Evolutionary conservation across 2,797 vertebrate genomes (phyloP), one percentile per base, ranked within the genome.

Genomic region (Podargus strigoides): DNA sequence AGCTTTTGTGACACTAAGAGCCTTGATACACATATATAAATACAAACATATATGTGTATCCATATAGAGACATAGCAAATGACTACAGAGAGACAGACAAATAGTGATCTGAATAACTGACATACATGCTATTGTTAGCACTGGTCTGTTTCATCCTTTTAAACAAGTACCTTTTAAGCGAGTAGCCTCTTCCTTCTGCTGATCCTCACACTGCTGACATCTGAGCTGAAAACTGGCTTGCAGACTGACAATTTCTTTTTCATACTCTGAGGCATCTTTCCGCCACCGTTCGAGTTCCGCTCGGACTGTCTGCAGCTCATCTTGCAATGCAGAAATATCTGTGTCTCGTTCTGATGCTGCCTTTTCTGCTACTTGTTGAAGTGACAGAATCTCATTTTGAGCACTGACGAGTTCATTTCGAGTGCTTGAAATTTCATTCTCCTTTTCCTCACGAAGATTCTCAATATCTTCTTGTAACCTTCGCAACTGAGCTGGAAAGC

Each of bases 381-480:
- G 98, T 37, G 98, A 98, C 14, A 99, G 95, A 79, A 99, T 99
- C 97, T 99, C 99, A 95, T 99, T 98, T 94, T 98, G 99, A 85
- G 99, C 99, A 10, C 97, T 98, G 96, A 98, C 98, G 39, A 99
- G 98, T 66, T 99, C 98, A 83, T 99, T 98, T 69, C 98, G 98
- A 41, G 99, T 98, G 97, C 95, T 98, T 94, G 98, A 98, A 93
- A 99, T 98, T 96, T 99, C 98, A 78, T 93, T 98, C 96, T 99
- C 99, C 87, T 99, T 99, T 94, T 99, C 98, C 96, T 99, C 98
- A 74, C 97, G 98, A 94, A 99, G 98, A 50, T 97, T 98, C 96
- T 99, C 99, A 96, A 99, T 99, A 95, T 99, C 99, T 10, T 98
- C 97, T 94, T 99, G 99, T 73, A 99, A 98, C 93, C 98, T 98